phyloP scores from a whole-genome alignment of 2,888 invertebrate genomes.

The Drosophila nr. perissopoda region DNA sequence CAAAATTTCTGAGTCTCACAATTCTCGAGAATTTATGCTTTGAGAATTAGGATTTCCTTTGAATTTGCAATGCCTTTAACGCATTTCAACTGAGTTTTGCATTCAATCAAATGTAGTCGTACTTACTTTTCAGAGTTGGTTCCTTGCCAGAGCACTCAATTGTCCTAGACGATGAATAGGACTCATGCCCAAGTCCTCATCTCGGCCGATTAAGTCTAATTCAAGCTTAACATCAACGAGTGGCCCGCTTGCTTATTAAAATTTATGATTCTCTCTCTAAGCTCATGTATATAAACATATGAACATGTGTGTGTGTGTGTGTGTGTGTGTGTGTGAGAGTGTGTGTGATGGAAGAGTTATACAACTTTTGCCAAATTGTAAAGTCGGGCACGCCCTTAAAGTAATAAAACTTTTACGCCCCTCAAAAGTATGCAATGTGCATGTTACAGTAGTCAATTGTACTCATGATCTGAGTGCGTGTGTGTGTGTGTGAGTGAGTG shows the following conservation, averaged over 20 bases:
- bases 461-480: constrained; percentile 15
- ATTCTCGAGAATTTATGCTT: neutral
- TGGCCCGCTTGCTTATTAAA: constrained; percentile 54
- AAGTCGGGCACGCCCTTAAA: constrained; percentile 45
- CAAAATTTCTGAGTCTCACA: neutral
- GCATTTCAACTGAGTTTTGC: neutral
- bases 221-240: constrained; percentile 34
- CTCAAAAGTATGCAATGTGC: constrained; percentile 61
- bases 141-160: neutral
- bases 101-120: neutral
- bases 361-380: constrained; percentile 67
- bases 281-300: neutral
- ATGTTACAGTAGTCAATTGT: constrained; percentile 64
- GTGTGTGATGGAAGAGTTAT: constrained; percentile 50
- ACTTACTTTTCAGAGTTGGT: neutral
- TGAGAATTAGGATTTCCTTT: neutral
- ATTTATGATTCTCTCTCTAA: constrained; percentile 53
- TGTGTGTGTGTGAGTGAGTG: constrained; percentile 10
- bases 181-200: constrained; percentile 13
- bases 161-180: constrained; percentile 12
- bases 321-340: neutral
- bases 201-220: constrained; percentile 53
- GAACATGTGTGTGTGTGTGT: neutral
- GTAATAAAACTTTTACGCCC: constrained; percentile 69
- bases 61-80: neutral